Conservation (phyloP, 2,888 invertebrate genomes). For the Limnephilus lunatus region DNA sequence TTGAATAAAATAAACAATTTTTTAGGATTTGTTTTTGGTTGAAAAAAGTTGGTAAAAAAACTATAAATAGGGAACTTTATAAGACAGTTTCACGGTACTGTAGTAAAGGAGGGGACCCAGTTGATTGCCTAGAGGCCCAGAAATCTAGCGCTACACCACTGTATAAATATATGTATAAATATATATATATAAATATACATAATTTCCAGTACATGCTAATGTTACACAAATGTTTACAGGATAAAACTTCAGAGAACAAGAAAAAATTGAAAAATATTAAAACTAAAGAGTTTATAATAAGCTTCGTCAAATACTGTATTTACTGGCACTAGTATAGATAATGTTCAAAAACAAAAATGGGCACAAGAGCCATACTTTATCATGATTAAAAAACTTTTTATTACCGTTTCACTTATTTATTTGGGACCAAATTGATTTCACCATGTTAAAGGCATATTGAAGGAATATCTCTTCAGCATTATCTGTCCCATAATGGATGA, state of each 20-base stretch:
- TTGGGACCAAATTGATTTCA: background rate
- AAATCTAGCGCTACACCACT: background rate
- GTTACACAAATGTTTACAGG: conserved; percentile 14
- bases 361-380: background rate
- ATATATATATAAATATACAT: background rate
- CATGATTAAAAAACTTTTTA: background rate
- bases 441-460: background rate
- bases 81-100: background rate
- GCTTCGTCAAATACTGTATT: conserved; percentile 9
- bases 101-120: background rate
- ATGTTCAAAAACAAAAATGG: background rate
- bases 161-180: background rate
- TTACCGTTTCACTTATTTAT: background rate
- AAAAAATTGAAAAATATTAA: background rate
- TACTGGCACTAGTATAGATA: background rate
- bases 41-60: background rate
- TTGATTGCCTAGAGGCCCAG: background rate
- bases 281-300: conserved; percentile 6
- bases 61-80: background rate
- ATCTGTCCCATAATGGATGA: too few relatives aligned
- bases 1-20: background rate
- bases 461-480: too few relatives aligned
- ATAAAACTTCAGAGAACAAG: background rate
- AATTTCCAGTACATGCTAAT: conserved; percentile 22
- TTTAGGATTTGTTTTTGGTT: background rate